A percentile compares a stretch with the other conserved stretches of the same genome.
Evolutionary conservation across 2,888 invertebrate species (phyloP).

Genomic region (Epicampocera succincta): DNA sequence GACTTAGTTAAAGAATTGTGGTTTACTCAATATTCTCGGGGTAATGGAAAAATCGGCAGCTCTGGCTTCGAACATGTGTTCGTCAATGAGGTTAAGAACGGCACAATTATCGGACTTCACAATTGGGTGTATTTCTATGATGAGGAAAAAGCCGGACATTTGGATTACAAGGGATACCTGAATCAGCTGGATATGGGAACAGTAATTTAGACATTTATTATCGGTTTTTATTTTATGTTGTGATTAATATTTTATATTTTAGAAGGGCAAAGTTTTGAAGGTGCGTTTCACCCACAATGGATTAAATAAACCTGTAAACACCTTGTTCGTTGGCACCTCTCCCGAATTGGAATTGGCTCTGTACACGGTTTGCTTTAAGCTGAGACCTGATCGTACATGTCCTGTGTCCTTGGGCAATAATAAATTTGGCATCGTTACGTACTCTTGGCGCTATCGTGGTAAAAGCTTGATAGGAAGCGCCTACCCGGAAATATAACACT

Average conservation of each 20-base stretch:
- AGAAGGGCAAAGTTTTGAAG: slow-evolving; percentile 91
- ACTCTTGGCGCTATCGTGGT: slow-evolving; percentile 88
- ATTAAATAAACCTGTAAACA: slow-evolving; percentile 88
- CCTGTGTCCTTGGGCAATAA: slow-evolving; percentile 88
- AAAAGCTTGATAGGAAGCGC: slow-evolving; percentile 91
- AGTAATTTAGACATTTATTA: slow-evolving; percentile 80
- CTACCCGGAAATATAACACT: slow-evolving; percentile 87
- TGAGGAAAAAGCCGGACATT: slow-evolving; percentile 87
- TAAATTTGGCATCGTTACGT: slow-evolving; percentile 88
- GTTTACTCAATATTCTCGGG: slow-evolving; percentile 92
- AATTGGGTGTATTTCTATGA: slow-evolving; percentile 94
- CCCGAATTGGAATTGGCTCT: slow-evolving; percentile 95
- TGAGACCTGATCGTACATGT: slow-evolving; percentile 88
- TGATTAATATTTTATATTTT: slow-evolving; percentile 13
- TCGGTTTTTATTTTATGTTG: neutral
- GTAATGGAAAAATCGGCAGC: slow-evolving; percentile 90
- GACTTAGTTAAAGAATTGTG: slow-evolving; percentile 88
- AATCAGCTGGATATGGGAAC: slow-evolving; percentile 87
- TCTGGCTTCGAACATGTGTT: slow-evolving; percentile 97
- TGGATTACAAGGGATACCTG: slow-evolving; percentile 91
- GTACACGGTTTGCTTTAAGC: slow-evolving; percentile 92
- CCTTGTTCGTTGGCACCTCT: slow-evolving; percentile 91
- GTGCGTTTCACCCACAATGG: slow-evolving; percentile 87
- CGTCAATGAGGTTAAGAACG: slow-evolving; percentile 91
- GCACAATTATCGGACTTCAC: slow-evolving; percentile 91